phyloP scores from a whole-genome alignment of 2,888 invertebrate species.

The Pollenia angustigena region DNA sequence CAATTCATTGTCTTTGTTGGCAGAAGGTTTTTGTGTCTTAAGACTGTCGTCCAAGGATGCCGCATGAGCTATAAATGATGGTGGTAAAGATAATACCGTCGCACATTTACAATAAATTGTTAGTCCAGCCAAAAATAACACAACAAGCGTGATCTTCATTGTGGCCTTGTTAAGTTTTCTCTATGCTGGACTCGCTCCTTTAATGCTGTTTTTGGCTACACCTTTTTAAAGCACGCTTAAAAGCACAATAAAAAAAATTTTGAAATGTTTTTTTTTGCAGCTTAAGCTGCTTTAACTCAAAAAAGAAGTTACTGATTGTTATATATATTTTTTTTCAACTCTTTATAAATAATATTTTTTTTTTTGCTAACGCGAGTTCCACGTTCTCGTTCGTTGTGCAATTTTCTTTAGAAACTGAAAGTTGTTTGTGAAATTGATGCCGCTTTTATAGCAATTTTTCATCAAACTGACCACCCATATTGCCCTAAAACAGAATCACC shows the following conservation, averaged over 20 bases:
- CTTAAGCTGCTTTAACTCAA: conserved; percentile 38
- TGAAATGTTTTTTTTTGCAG: conserved; percentile 34
- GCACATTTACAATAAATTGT: conserved; percentile 81
- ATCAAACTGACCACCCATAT: conserved; percentile 75
- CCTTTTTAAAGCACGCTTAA: not conserved
- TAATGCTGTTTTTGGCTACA: not conserved
- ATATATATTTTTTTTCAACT: conserved; percentile 1
- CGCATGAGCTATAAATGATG: conserved; percentile 82
- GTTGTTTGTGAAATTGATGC: conserved; percentile 76
- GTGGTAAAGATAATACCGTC: conserved; percentile 82
- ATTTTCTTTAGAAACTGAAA: conserved; percentile 81
- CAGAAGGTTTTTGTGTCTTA: conserved; percentile 46
- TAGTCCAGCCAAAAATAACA: conserved; percentile 79
- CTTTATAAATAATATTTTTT: conserved; percentile 1
- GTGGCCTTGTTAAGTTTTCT: conserved; percentile 74
- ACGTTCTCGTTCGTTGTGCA: conserved; percentile 69
- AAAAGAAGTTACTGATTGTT: conserved; percentile 11
- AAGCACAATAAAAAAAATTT: not conserved
- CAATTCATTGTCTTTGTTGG: conserved; percentile 68
- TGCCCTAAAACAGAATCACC: conserved; percentile 48
- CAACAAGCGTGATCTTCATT: conserved; percentile 81
- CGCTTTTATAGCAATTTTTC: conserved; percentile 79
- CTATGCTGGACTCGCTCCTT: conserved; percentile 24
- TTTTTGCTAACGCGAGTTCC: conserved; percentile 52
- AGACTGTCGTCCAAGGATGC: conserved; percentile 78